Evolutionary conservation across 2,888 invertebrate species (phyloP), one percentile per base, ranked within the genome.

Genomic region (Limnephilus marmoratus): DNA sequence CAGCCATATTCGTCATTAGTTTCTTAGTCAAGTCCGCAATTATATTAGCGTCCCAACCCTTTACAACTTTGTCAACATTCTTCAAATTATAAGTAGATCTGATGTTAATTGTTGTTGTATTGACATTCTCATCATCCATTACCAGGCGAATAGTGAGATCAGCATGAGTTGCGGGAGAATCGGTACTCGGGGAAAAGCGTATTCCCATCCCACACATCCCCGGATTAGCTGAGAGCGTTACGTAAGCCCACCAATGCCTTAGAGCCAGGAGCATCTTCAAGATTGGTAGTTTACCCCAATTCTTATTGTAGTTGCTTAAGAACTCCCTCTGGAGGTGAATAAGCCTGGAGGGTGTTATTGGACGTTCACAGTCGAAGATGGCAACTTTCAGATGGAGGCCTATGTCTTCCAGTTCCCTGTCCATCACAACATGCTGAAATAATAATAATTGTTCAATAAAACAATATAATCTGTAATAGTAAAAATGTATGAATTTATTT

Each of bases 21-120:
- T 9, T 29, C 1, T 81, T 81, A 11, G 37, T 34, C 13, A 31
- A 7, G 37, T 83, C 31, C 2, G 90, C 53, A n/a, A 34, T 90
- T 92, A 94, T 80, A 94, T 95, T 31, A 92, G 95, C 45, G 86
- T 95, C 94, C 95, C 95, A 95, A 0, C 94, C 94, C 80, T 94
- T 94, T 0, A 94, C 88, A 80, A 94, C 92, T 92, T 94, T 94
- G 13, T 94, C 94, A n/a, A 94, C 94, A 83, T 94, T 94, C 92
- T 95, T 95, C 12, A 94, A 94, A 15, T 94, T 94, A 34, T 94
- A 94, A 3, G 94, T 95, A 85, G 94, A 94, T n/a, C 94, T 94
- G 85, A 94, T 37, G 87, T 90, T 91, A 11, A 90, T 37, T 31
- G 37, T 24, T 90, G 34, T 24, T 68, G 68, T n/a, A 9, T 68